These are phyloP conservation scores for Bactericera cockerelli DNA, from an alignment of 1,140 invertebrate genomes.

Conservation along the genomic window DNA sequence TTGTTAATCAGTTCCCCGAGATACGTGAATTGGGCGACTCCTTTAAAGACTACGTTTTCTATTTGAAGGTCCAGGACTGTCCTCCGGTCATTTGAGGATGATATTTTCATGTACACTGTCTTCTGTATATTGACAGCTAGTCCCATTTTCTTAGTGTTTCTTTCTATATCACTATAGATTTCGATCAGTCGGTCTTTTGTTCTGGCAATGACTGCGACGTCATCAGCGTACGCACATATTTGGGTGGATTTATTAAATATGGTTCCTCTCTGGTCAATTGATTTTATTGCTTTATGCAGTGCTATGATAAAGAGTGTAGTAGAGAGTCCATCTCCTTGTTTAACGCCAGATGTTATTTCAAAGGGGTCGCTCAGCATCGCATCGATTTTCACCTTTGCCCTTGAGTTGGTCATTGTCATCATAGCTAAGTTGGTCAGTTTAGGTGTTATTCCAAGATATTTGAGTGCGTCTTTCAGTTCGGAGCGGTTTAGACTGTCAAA, in stretches of 20 bases:
- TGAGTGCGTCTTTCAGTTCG: too few species aligned
- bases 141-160: conserved; percentile 16
- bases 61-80: background rate
- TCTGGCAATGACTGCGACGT: conserved; percentile 18
- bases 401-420: background rate
- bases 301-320: conserved; percentile 12
- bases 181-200: conserved; percentile 16
- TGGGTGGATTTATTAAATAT: conserved; percentile 14
- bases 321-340: conserved; percentile 17
- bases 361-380: conserved; percentile 13
- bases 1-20: background rate
- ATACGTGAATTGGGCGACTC: background rate
- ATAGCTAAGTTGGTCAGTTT: background rate
- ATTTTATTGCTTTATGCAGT: conserved; percentile 13
- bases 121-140: conserved; percentile 12
- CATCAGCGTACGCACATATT: conserved; percentile 19
- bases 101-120: conserved; percentile 12
- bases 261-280: conserved; percentile 13
- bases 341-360: conserved; percentile 15
- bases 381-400: conserved; percentile 14
- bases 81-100: background rate
- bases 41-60: background rate
- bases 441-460: too few species aligned
- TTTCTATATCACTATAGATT: conserved; percentile 13
- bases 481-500: too few species aligned